Base-by-base conservation (phyloP, 2,888 invertebrate genomes). In the Mechanitis messenoides region DNA sequence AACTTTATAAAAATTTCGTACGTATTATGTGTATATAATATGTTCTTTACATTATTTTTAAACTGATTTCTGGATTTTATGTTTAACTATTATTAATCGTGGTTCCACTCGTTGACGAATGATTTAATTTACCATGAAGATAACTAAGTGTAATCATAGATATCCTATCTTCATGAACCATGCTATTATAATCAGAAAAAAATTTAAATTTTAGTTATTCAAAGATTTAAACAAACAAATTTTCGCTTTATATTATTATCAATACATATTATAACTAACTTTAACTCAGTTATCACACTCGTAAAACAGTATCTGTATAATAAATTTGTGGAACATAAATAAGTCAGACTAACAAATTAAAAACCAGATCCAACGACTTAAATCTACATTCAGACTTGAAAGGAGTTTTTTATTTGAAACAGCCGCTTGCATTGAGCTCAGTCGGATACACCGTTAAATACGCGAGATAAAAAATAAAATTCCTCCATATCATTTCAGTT, bases 301-400 rank as follows among this genome's bases (percentile, higher is more conserved):
- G 1, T 20, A 20, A 20, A 20, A 20, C 20, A 20, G 20, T 20
- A 20, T 20, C 20, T 20, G 20, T 20, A 20, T 20, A 20, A 20
- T 20, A 20, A 20, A 20, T 20, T 20, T 20, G 20, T 20, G 20
- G 20, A 20, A 20, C 20, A 20, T 50, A 31, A 7, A 31, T 9
- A 28, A 50, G 1, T 9, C 3, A 7, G 42, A 42, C 9, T 9
- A 42, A 42, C 11, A 28, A 5, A n/a, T 47, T n/a, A 31, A 50
- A 50, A 50, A 31, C 28, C n/a, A 7, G 31, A 50, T 50, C 31
- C 50, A 31, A 50, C 28, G 50, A 31, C 11, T 50, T 9, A 50
- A 50, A 31, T 50, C 31, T 50, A 28, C 50, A 50, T 50, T 50
- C 50, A 50, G 31, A 50, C 50, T 50, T 28, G 50, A 31, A 31